Percentiles rank a stretch among this genome's conserved stretches.
Conservation (phyloP, 2,113 vertebrate genomes). For the Dasypus novemcinctus region DNA sequence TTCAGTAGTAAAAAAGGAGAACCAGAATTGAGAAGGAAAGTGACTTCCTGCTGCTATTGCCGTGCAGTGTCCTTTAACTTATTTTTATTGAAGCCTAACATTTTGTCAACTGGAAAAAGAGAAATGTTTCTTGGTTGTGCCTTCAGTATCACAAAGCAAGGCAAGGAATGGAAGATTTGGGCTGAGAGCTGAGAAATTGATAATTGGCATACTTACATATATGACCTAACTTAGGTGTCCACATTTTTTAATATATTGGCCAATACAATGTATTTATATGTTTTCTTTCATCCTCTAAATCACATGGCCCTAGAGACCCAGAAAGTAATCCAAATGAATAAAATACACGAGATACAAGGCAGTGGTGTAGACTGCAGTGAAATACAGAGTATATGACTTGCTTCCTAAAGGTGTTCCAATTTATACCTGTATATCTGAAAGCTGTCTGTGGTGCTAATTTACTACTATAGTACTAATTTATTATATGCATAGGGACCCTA, state of each 20-base stretch:
- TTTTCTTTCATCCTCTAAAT: background rate
- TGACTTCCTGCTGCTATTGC: background rate
- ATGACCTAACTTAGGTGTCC: background rate
- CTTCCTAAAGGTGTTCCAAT: background rate
- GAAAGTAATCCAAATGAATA: background rate
- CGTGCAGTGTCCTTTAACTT: background rate
- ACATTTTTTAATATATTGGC: background rate
- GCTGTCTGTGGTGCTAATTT: background rate
- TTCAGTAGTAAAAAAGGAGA: background rate
- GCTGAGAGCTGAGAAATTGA: background rate
- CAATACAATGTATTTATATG: background rate
- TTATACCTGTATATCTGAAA: background rate
- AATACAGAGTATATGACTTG: background rate
- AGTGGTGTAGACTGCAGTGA: background rate
- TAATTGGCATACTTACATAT: background rate
- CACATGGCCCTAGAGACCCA: background rate
- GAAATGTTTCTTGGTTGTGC: background rate
- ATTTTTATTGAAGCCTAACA: conserved; percentile 3
- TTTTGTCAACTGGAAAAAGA: background rate
- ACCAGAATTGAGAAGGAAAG: background rate
- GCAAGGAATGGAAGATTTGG: background rate
- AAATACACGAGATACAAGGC: background rate
- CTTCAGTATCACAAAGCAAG: conserved; percentile 12
- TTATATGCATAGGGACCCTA: background rate
- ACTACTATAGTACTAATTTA: background rate